Evolutionary conservation across 2,797 vertebrate species (phyloP), one percentile per base, ranked within the genome.

Genomic region (Pogonophryne albipinna): DNA sequence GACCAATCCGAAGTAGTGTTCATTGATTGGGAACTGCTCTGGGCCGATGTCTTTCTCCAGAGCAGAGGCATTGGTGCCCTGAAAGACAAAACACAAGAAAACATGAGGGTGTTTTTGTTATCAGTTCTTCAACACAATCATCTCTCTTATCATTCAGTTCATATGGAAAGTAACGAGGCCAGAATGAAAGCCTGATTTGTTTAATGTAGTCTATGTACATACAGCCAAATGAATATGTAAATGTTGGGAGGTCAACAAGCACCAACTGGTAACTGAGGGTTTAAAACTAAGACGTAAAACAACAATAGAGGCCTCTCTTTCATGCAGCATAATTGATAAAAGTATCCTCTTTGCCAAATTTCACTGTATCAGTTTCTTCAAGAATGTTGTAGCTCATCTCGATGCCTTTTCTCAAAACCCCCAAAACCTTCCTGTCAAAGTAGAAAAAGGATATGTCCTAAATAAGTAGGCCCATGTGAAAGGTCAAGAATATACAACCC

Each of bases 21-120:
- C 96, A 90, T 96, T 96, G 94, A 96, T 96, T 49, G 96, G 96
- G 78, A 96, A 96, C 82, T 96, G 96, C 95, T 96, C 96, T 86
- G 95, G 95, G 91, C 96, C 96, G 88, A 96, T 96, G 94, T 96
- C 95, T 95, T 96, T 96, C 94, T 96, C 95, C 95, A 96, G 94
- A 94, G 96, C 96, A 86, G 96, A 96, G 96, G 96, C 96, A 96
- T 96, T 96, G 94, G 95, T 95, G 96, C 96, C 95, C 96, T 96
- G 71, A 69, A 71, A 58, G 49, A 75, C 41, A 60, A 71, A 76
- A 62, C 13, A 38, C 15, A 16, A 64, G 13, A 71, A 61, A 17
- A 73, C 74, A 72, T 0, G 3, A 61, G 8, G 38, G 65, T 2
- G 3, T 34, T 1, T 34, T 47, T 19, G 1, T n/a, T 5, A 4